Evolutionary conservation across 2,888 invertebrate genomes (phyloP).

Genomic region (Salticus scenicus): DNA sequence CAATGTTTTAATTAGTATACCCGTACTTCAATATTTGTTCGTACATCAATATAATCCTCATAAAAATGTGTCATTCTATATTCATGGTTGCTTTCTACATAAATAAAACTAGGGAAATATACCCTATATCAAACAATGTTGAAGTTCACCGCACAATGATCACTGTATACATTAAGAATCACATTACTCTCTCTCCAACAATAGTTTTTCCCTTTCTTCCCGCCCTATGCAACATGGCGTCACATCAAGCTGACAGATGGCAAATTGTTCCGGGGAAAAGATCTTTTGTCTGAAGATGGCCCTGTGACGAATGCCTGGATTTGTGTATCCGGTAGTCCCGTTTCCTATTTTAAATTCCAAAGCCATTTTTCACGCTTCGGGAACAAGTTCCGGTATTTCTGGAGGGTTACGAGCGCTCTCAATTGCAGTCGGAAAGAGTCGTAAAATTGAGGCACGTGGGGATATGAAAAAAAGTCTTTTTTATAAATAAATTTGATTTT

Average conservation of each 20-base stretch:
- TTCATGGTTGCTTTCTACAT: no score
- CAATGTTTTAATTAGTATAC: no score
- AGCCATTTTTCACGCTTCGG: constrained; percentile 5
- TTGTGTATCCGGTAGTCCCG: background rate
- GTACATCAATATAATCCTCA: no score
- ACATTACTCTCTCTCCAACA: background rate
- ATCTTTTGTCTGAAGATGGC: background rate
- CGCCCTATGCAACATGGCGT: background rate
- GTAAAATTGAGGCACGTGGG: background rate
- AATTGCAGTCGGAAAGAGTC: background rate
- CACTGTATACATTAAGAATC: background rate
- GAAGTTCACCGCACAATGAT: background rate
- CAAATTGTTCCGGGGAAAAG: background rate
- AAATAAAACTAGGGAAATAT: no score
- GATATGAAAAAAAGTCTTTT: no score
- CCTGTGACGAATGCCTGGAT: constrained; percentile 11
- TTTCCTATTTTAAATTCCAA: constrained; percentile 7
- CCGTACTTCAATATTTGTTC: no score
- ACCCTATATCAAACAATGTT: background rate
- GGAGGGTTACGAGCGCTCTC: background rate
- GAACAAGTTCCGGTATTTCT: background rate
- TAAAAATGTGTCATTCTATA: no score
- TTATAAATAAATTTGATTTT: no score
- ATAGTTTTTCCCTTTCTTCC: background rate
- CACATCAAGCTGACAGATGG: constrained; percentile 9